Base-by-base conservation (phyloP, 2,888 invertebrate species). In the Psylliodes chrysocephalus region DNA sequence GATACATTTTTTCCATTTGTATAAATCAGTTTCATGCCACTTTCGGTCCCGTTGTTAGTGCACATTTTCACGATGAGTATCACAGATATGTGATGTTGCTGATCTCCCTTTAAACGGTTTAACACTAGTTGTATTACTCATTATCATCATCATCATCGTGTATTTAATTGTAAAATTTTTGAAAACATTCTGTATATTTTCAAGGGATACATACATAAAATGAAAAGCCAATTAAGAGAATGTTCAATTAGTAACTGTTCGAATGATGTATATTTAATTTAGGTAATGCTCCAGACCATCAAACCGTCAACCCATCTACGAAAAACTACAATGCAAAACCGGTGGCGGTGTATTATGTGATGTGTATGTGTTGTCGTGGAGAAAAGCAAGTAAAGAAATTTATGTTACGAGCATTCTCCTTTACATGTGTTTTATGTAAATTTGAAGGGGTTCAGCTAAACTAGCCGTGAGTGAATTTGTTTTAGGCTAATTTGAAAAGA, bases 401-500 rank as follows among this genome's bases (percentile, higher is more conserved):
- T 70, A 71, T 72, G 54, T 68, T 63, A 55, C 55, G 64, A 60
- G 63, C 40, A 63, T 68, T 55, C 63, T 57, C 61, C 60, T 68
- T 71, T 70, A 67, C 67, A 67, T 64, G 67, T 60, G 69, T 71
- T 72, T 71, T 71, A 72, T 73, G 71, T 71, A 73, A 71, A 72
- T 71, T 71, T 66, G 40, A 59, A 66, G 72, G 72, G 71, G 68
- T 64, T 63, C 63, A 52, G 63, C 60, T 62, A 55, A 59, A 67
- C 64, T 69, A 70, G 61, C 62, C 66, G 67, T 72, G 69, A 72
- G 73, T 72, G 70, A 72, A 73, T 73, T 72, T 71, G 73, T 73
- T 72, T 73, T 71, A 72, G 68, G 69, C 71, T 72, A 68, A 72
- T 73, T 73, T 71, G 70, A 72, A 73, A 73, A 68, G 69, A 68